Evolutionary conservation across 2,797 vertebrate genomes (phyloP).

Genomic region (Liparis tanakae): DNA sequence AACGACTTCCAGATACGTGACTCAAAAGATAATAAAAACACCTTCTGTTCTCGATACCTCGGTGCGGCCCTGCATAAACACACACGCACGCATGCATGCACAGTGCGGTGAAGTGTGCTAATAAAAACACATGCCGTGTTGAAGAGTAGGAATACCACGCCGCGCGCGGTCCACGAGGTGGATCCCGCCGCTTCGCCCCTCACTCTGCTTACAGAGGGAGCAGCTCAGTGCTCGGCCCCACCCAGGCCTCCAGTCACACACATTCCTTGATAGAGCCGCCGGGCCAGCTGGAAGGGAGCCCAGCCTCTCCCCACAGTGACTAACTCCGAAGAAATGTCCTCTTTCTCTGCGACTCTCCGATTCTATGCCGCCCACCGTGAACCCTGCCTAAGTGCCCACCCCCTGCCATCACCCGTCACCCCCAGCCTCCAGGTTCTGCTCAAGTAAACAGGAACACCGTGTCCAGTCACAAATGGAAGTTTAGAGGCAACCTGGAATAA

Average conservation of each 20-base stretch:
- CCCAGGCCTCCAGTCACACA: conserved; percentile 84
- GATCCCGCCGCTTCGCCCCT: conserved; percentile 34
- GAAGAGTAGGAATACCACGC: conserved; percentile 35
- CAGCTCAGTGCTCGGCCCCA: conserved; percentile 66
- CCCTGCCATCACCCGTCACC: conserved; percentile 17
- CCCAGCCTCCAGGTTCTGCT: conserved; percentile 54
- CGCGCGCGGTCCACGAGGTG: conserved; percentile 10
- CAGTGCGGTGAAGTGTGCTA: conserved; percentile 31
- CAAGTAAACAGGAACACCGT: conserved; percentile 59
- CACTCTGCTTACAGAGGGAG: conserved; percentile 58
- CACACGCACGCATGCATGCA: conserved; percentile 1
- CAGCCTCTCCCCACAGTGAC: conserved; percentile 83
- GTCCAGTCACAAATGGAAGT: conserved; percentile 30
- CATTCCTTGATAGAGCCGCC: conserved; percentile 85
- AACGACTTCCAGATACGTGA: neutral
- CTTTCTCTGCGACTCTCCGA: conserved; percentile 62
- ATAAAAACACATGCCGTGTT: conserved; percentile 40
- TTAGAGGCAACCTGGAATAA: conserved; percentile 16
- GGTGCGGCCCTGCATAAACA: conserved; percentile 12
- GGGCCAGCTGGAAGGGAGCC: conserved; percentile 86
- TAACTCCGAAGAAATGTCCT: conserved; percentile 86
- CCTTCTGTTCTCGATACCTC: conserved; percentile 13
- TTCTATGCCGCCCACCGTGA: conserved; percentile 55
- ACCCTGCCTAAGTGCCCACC: conserved; percentile 38
- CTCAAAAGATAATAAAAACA: conserved; percentile 25